phyloP scores from a whole-genome alignment of 2,888 invertebrate genomes.

The Cynaeus angustus region DNA sequence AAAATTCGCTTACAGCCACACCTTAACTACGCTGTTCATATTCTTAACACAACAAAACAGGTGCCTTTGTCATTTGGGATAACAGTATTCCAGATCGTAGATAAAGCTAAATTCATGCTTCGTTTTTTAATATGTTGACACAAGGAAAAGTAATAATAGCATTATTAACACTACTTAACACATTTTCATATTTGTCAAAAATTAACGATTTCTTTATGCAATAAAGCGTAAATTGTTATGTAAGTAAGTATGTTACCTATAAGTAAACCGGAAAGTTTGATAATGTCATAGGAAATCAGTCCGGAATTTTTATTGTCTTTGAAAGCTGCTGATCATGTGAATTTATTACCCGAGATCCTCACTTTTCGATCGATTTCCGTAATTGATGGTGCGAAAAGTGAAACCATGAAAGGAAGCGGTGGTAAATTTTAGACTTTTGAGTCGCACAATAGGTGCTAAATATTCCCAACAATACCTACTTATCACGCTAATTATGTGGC shows the following conservation, averaged over 20 bases:
- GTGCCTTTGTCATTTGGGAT: constrained; percentile 35
- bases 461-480: constrained; percentile 1
- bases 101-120: neutral
- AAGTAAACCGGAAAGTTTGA: constrained; percentile 21
- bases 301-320: constrained; percentile 5
- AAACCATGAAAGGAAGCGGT: neutral
- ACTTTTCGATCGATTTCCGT: neutral
- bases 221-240: constrained; percentile 16
- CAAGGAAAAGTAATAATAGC: constrained; percentile 1
- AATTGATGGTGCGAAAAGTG: neutral
- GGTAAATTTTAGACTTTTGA: neutral
- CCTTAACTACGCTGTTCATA: constrained; percentile 42
- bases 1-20: constrained; percentile 50
- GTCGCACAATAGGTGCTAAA: neutral
- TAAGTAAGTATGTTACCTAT: constrained; percentile 4
- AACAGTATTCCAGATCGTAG: constrained; percentile 13
- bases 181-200: constrained; percentile 8
- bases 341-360: neutral
- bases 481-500: neutral
- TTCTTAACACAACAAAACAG: constrained; percentile 39
- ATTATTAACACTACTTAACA: neutral
- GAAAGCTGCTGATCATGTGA: constrained; percentile 3
- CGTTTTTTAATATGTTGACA: neutral
- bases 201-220: constrained; percentile 21
- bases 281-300: constrained; percentile 9